Percentiles rank a stretch among this genome's conserved stretches.
phyloP scores from a whole-genome alignment of 2,797 vertebrate genomes.

The Coranthus polyacanthus region DNA sequence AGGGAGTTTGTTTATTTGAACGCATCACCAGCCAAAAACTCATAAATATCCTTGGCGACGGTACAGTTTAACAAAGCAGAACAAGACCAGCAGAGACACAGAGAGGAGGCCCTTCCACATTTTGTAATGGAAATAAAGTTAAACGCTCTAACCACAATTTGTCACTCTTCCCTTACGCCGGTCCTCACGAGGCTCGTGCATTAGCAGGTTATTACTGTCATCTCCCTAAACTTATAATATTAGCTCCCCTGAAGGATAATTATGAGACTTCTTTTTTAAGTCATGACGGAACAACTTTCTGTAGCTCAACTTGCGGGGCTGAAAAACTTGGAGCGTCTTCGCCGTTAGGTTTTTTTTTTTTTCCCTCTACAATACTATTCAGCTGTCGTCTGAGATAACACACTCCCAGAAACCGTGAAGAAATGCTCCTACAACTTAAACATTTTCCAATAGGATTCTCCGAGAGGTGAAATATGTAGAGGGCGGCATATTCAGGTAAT shows the following conservation, averaged over 20 bases:
- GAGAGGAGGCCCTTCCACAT: conserved; percentile 2
- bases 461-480: conserved; percentile 68
- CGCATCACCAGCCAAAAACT: conserved; percentile 53
- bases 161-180: conserved; percentile 29
- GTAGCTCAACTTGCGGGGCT: conserved; percentile 24
- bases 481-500: conserved; percentile 76
- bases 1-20: conserved; percentile 67
- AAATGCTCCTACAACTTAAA: conserved; percentile 62
- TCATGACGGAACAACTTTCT: conserved; percentile 56
- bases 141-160: conserved; percentile 17
- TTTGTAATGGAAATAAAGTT: conserved; percentile 55
- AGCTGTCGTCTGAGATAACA: conserved; percentile 68
- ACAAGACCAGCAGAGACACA: conserved; percentile 16
- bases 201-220: conserved; percentile 65
- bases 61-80: conserved; percentile 50
- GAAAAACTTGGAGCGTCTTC: conserved; percentile 34
- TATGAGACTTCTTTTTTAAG: conserved; percentile 49
- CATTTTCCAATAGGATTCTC: conserved; percentile 63
- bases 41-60: conserved; percentile 65
- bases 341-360: conserved; percentile 41
- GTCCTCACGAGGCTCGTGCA: conserved; percentile 9
- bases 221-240: conserved; percentile 48
- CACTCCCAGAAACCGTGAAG: conserved; percentile 52
- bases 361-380: conserved; percentile 46
- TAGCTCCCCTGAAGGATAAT: conserved; percentile 56